phyloP scores from a whole-genome alignment of 2,888 invertebrate genomes.

The Agrypnus murinus region DNA sequence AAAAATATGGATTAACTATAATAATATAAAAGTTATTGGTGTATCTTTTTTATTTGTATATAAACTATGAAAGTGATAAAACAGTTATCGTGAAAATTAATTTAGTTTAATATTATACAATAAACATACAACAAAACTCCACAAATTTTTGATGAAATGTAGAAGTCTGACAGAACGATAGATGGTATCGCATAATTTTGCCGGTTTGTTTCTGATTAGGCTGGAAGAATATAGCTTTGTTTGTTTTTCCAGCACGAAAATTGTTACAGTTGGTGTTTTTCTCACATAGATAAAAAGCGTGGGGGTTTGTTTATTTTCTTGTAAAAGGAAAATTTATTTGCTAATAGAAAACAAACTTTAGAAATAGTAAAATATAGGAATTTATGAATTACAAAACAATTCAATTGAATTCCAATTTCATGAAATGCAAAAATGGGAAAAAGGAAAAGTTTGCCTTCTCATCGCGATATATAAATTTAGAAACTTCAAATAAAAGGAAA shows the following conservation, averaged over 20 bases:
- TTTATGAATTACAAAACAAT: constrained; percentile 14
- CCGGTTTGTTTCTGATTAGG: constrained; percentile 25
- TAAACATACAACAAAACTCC: not conserved
- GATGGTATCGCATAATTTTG: constrained; percentile 18
- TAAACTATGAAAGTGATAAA: not conserved
- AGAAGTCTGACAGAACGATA: constrained; percentile 9
- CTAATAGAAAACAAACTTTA: too few species aligned
- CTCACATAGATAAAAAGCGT: constrained; percentile 6
- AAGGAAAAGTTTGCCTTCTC: not conserved
- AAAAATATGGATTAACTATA: too few species aligned
- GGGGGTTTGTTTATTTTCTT: not conserved
- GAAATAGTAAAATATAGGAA: not conserved
- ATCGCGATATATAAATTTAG: constrained; percentile 30
- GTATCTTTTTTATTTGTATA: not conserved
- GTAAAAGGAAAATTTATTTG: too few species aligned
- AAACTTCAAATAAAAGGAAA: constrained; percentile 48
- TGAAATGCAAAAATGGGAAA: constrained; percentile 14
- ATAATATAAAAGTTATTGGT: too few species aligned
- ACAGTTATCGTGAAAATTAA: constrained; percentile 21
- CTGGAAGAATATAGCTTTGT: constrained; percentile 18
- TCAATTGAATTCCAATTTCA: not conserved
- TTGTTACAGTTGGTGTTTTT: constrained; percentile 13
- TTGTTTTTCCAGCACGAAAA: constrained; percentile 18
- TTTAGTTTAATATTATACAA: not conserved
- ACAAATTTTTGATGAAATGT: constrained; percentile 13